Evolutionary conservation across 2,888 invertebrate species (phyloP), one percentile per base, ranked within the genome.

Genomic region (Anthophora plumipes): DNA sequence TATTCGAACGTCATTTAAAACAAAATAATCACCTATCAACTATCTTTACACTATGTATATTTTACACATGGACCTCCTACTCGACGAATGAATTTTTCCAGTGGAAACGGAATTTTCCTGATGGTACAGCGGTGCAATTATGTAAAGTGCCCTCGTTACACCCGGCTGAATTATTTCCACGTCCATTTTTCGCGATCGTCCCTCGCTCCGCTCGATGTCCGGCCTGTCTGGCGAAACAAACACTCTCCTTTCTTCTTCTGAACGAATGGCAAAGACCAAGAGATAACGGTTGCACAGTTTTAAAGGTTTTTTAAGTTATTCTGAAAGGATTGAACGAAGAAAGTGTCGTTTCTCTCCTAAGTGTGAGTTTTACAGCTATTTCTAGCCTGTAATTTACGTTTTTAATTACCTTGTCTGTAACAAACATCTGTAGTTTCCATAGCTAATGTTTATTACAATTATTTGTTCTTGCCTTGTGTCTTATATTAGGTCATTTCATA

Each of bases 131-230:
- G 46, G 17, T 17, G 57, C 73, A 81, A 79, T 79, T 79, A 79
- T 61, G 74, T 46, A 79, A 79, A 75, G 79, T 79, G 71, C 25
- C 70, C 50, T 81, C 70, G 22, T 79, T 79, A 78, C 60, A 31
- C 14, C 43, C 41, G 12, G 54, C 54, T 75, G 61, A 75, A 75
- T 70, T 75, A 75, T 75, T 71, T 55, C 61, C 54, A 9, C 11
- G 43, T 43, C n/a, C 71, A 57, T 61, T 75, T 71, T 71, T 48
- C 20, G 48, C 20, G 70, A 71, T 71, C 61, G 25, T 20, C 22
- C n/a, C 22, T 54, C 20, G 22, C 12, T 0, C 4, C 48, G 31
- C 37, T n/a, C 41, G 14, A n/a, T 41, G 61, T 25, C 22, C n/a
- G 25, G 31, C 71, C 37, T 39, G 20, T 39, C 63, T 46, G 20